Evolutionary conservation across 2,888 invertebrate genomes (phyloP), one percentile per base, ranked within the genome.

Genomic region (Drosophila siamana): DNA sequence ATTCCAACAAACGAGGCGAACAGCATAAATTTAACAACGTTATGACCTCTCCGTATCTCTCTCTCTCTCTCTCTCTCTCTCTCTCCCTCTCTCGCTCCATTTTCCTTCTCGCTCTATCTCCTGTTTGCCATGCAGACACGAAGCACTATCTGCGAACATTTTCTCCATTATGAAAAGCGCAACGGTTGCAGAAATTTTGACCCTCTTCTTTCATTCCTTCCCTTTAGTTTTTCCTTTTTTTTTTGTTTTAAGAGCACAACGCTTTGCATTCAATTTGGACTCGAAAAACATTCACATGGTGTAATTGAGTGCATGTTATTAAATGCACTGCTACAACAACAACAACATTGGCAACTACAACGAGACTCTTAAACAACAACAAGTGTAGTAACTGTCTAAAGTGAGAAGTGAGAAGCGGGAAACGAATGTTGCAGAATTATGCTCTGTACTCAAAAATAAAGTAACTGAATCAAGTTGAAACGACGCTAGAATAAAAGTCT

Each of bases 231-330:
- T 64, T 57, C 59, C 22, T 48, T 43, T 43, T 43, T 36, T 57
- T 50, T 43, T 43, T 36, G 55, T 50, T 43, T 65, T 74, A 64
- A 50, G 28, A 65, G 74, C 28, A 63, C 62, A 62, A 36, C 55
- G 70, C 62, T 84, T 69, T 72, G 66, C 80, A 84, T 84, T 81
- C 82, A 71, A 70, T 80, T 81, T 69, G 62, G 26, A 40, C 40
- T 71, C 63, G 61, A 67, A 65, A 54, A 69, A 74, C 66, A 70
- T 72, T 75, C 65, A 66, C 65, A 67, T 52, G 55, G 64, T 65
- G 68, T 79, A 81, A 81, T 86, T 81, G 76, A 86, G 68, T 83
- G 83, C 70, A 75, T 46, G 66, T 59, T 70, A 73, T 82, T 79
- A 77, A 76, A 80, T 73, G 69, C 67, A 67, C 19, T 61, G 38